Evolutionary conservation across 2,113 vertebrate species (phyloP).

Genomic region (Plotosus lineatus): DNA sequence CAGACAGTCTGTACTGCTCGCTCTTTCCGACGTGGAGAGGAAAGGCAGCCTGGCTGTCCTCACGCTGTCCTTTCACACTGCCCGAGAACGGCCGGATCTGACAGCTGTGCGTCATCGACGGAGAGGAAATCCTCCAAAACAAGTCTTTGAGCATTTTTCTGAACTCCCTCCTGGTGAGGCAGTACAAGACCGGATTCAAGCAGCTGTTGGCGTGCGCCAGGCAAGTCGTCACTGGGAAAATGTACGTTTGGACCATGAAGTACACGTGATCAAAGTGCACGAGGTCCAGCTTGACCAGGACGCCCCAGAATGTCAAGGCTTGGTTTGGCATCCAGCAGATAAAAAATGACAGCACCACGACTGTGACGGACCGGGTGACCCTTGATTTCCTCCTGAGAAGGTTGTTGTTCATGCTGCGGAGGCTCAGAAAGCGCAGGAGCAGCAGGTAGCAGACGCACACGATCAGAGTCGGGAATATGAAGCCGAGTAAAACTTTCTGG

Average conservation of each 20-base stretch:
- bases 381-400: conserved; percentile 78
- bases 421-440: conserved; percentile 83
- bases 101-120: conserved; percentile 72
- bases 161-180: conserved; percentile 89
- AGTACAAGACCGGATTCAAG: conserved; percentile 90
- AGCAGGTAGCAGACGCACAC: conserved; percentile 85
- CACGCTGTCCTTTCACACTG: conserved; percentile 77
- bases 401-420: conserved; percentile 74
- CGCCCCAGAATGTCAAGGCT: conserved; percentile 88
- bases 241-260: conserved; percentile 85
- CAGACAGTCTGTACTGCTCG: conserved; percentile 62
- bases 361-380: conserved; percentile 87
- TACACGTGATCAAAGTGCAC: conserved; percentile 82
- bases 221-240: conserved; percentile 87
- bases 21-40: conserved; percentile 67
- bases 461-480: conserved; percentile 78
- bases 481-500: conserved; percentile 88
- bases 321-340: conserved; percentile 95
- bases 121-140: conserved; percentile 84
- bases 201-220: conserved; percentile 92
- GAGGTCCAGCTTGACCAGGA: conserved; percentile 86
- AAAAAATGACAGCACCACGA: conserved; percentile 91
- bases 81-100: conserved; percentile 77
- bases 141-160: conserved; percentile 84
- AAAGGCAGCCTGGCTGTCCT: conserved; percentile 69